Evolutionary conservation across 1,140 invertebrate genomes (phyloP).

Genomic region (Pseudobourletiella spinata): DNA sequence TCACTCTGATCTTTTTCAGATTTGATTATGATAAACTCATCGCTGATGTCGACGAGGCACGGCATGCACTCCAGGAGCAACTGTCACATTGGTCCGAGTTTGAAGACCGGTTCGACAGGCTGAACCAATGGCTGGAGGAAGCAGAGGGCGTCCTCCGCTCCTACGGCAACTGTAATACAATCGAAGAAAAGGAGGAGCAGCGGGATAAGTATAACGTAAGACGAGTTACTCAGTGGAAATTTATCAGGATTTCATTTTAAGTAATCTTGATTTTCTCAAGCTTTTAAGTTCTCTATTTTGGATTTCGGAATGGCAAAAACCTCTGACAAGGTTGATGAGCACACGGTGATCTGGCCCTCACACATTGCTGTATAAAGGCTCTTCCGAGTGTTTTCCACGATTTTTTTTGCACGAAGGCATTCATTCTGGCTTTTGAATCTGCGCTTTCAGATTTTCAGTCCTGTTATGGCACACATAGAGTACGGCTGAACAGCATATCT

Average conservation of each 20-base stretch:
- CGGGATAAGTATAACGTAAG: slow-evolving; percentile 78
- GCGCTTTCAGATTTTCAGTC: too few relatives aligned
- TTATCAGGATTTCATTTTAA: not conserved
- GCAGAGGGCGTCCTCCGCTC: slow-evolving; percentile 80
- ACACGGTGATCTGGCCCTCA: not conserved
- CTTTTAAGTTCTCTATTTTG: not conserved
- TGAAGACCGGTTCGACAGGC: slow-evolving; percentile 70
- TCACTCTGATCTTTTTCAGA: slow-evolving; percentile 35
- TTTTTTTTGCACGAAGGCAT: too few relatives aligned
- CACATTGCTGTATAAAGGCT: not conserved
- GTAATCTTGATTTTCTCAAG: not conserved
- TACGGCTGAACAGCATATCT: too few relatives aligned
- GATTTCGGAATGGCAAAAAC: not conserved
- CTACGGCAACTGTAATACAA: slow-evolving; percentile 67
- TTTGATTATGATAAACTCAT: slow-evolving; percentile 73
- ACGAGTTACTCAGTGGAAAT: not conserved
- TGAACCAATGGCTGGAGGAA: slow-evolving; percentile 74
- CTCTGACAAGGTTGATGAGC: not conserved
- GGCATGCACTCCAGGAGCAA: slow-evolving; percentile 67
- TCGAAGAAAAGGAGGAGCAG: slow-evolving; percentile 85
- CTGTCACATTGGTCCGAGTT: slow-evolving; percentile 86
- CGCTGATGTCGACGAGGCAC: slow-evolving; percentile 62
- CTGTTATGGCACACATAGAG: too few relatives aligned
- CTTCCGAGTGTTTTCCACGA: not conserved
- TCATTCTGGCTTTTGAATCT: too few relatives aligned